Evolutionary conservation across 2,888 invertebrate genomes (phyloP), one percentile per base, ranked within the genome.

Genomic region (Andricus quercusramuli): DNA sequence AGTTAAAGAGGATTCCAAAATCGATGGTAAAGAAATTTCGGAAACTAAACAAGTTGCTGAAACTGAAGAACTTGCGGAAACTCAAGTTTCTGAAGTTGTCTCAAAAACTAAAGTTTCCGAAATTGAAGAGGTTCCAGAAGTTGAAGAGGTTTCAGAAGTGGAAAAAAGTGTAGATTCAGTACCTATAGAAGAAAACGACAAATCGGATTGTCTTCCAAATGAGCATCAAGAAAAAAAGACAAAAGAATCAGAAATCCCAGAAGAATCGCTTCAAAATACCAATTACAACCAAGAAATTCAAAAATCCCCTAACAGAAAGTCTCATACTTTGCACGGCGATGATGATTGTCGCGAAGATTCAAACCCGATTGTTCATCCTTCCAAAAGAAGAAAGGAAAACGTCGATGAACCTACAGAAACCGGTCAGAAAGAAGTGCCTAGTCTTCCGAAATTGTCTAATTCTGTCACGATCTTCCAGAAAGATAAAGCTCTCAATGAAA

Each of bases 301-400:
- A n/a, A 74, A 74, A 8, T 67, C 56, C 22, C 77, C 29, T 22
- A 62, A 59, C 25, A 44, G 32, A 22, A 84, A 85, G 65, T 67
- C 85, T 64, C 81, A 79, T 9, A 67, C 70, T 79, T 85, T 64
- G 78, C 80, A 76, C 17, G 66, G 68, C 32, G 79, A 81, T 17
- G 78, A 79, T 11, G 80, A 68, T 6, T n/a, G n/a, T 1, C 37
- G 37, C 20, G 74, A 74, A 11, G 56, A 74, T 56, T 8, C 74
- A 76, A n/a, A 74, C n/a, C 25, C 83, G 44, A 79, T 85, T 25
- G 56, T 82, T 25, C 86, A 86, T 51, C 78, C 84, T 22, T 85
- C 78, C 8, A 86, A 89, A 32, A 85, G 84, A 80, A 78, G 86
- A 20, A 85, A 85, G 64, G 83, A 86, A 70, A 82, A 85, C 47